These are phyloP conservation scores for Hirtodrosophila duncani DNA, from an alignment of 2,888 invertebrate species.

Conservation along the genomic window DNA sequence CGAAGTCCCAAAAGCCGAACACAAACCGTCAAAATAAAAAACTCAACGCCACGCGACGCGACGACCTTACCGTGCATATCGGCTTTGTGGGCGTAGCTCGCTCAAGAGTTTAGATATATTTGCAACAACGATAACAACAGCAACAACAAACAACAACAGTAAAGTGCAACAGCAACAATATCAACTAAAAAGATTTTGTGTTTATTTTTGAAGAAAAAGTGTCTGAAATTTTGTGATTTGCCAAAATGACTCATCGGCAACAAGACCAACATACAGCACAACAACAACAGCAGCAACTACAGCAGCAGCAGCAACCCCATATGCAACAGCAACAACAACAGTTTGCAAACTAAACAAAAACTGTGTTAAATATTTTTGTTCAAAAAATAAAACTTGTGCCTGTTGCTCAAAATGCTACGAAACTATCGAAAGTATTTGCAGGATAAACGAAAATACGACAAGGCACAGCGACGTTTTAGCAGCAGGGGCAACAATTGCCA, in stretches of 20 bases:
- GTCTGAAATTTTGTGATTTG: background rate
- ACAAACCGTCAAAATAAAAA: slow-evolving; percentile 48
- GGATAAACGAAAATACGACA: slow-evolving; percentile 74
- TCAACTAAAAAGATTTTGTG: slow-evolving; percentile 23
- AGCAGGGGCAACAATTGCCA: slow-evolving; percentile 59
- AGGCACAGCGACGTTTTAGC: slow-evolving; percentile 68
- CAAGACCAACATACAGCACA: slow-evolving; percentile 14
- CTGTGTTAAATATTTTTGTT: no score
- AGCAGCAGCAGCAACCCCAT: slow-evolving; percentile 35
- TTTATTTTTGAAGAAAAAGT: slow-evolving; percentile 2
- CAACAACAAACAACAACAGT: slow-evolving; percentile 22
- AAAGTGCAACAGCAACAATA: slow-evolving; percentile 40
- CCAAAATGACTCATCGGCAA: slow-evolving; percentile 31
- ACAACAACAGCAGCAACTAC: slow-evolving; percentile 9
- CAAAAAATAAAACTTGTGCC: slow-evolving; percentile 23
- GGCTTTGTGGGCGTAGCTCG: slow-evolving; percentile 55
- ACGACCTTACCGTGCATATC: slow-evolving; percentile 55
- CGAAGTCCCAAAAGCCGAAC: slow-evolving; percentile 27
- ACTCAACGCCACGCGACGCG: slow-evolving; percentile 63
- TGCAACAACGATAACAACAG: slow-evolving; percentile 13
- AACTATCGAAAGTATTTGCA: slow-evolving; percentile 72
- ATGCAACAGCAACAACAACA: no score
- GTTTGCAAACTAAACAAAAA: slow-evolving; percentile 40
- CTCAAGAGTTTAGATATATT: no score
- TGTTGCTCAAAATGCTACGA: slow-evolving; percentile 74